Conservation (phyloP, 2,888 invertebrate genomes). For the Schizaphis graminum region DNA sequence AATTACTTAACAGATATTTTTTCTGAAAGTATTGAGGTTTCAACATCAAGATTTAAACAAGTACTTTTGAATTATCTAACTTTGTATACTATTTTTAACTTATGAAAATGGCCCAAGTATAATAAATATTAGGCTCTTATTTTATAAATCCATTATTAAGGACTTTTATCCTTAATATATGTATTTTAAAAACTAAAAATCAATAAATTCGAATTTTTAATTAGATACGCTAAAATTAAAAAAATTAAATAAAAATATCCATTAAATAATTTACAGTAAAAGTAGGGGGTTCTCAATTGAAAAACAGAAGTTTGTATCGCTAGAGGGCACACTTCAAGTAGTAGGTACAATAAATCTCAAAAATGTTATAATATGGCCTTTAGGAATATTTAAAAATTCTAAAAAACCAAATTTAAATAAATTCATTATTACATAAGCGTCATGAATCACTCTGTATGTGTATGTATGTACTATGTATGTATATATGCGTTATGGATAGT, state of each 20-base stretch:
- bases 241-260: neutral
- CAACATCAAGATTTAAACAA: neutral
- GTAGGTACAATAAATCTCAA: neutral
- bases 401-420: neutral
- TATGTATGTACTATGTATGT: neutral
- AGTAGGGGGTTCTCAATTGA: neutral
- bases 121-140: neutral
- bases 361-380: neutral
- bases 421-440: neutral
- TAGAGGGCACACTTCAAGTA: neutral
- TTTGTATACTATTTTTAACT: neutral
- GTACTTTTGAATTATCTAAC: neutral
- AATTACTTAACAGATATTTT: neutral
- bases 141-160: no score
- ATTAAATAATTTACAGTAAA: neutral
- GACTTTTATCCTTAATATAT: neutral
- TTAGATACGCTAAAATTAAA: neutral
- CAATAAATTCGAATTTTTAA: neutral
- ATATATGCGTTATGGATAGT: neutral
- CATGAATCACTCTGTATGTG: neutral
- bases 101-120: neutral
- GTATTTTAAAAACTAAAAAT: neutral
- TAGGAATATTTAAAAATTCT: neutral
- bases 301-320: neutral
- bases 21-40: neutral